Evolutionary conservation across 2,113 vertebrate genomes (phyloP).

Genomic region (Platichthys stellatus): DNA sequence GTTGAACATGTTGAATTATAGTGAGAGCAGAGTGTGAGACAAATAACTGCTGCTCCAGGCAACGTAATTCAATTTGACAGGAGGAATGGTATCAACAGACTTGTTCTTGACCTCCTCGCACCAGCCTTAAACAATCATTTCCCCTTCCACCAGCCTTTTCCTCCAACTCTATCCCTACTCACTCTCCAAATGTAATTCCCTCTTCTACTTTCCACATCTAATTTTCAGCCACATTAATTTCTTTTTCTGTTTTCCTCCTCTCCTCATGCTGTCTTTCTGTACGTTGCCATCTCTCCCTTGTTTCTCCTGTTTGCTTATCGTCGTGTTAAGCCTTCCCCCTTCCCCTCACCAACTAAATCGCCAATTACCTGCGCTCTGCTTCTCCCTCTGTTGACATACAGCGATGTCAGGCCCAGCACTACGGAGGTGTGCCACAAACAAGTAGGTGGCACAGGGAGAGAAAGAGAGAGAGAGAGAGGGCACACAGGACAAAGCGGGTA

Average conservation of each 20-base stretch:
- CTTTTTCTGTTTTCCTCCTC: constrained; percentile 45
- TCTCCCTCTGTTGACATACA: constrained; percentile 76
- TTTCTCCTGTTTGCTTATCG: constrained; percentile 19
- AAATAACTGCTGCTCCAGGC: constrained; percentile 45
- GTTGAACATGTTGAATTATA: constrained; percentile 4
- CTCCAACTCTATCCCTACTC: constrained; percentile 24
- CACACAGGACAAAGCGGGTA: constrained; percentile 63
- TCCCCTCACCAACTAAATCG: constrained; percentile 58
- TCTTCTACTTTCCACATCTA: constrained; percentile 5
- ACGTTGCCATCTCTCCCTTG: constrained; percentile 37
- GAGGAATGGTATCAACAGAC: constrained; percentile 54
- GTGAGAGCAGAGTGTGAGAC: constrained; percentile 5
- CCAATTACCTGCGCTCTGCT: constrained; percentile 78
- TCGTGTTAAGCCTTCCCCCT: constrained; percentile 38
- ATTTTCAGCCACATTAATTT: constrained; percentile 41
- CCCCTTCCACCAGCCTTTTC: constrained; percentile 32
- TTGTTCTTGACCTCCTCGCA: constrained; percentile 62
- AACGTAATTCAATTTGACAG: constrained; percentile 53
- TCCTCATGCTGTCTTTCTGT: constrained; percentile 52
- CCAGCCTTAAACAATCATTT: constrained; percentile 55
- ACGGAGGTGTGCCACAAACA: constrained; percentile 76
- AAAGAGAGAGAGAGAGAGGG: constrained; percentile 50
- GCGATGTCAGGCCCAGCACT: constrained; percentile 61
- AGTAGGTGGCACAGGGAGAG: constrained; percentile 71
- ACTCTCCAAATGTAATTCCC: constrained; percentile 27